phyloP scores from a whole-genome alignment of 2,888 invertebrate species.

The Cantharis flavilabris region DNA sequence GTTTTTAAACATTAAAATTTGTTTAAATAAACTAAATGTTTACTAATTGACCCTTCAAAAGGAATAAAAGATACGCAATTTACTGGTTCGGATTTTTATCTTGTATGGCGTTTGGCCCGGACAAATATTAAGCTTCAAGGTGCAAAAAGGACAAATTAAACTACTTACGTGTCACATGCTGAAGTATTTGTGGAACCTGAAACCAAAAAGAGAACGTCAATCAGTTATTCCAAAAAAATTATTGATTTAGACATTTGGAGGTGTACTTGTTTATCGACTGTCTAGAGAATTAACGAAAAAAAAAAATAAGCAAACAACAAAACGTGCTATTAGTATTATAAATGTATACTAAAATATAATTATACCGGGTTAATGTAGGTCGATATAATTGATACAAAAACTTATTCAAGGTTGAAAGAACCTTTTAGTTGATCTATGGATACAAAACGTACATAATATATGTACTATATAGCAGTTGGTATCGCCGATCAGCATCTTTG shows the following conservation, averaged over 20 bases:
- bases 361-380: background rate
- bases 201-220: background rate
- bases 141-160: background rate
- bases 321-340: background rate
- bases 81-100: too few species aligned
- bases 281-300: background rate
- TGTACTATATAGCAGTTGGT: background rate
- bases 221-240: background rate
- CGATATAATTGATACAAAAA: background rate
- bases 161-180: background rate
- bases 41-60: too few species aligned
- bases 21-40: background rate
- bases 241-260: background rate
- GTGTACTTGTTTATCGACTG: background rate
- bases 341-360: background rate
- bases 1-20: background rate
- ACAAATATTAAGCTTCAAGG: too few species aligned
- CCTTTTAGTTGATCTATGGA: background rate
- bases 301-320: background rate
- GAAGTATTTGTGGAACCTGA: background rate
- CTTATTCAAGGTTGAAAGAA: background rate
- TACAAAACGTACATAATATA: background rate
- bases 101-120: too few species aligned
- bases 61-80: too few species aligned
- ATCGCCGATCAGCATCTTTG: background rate